phyloP scores from a whole-genome alignment of 2,888 invertebrate species.

The Eristalis tenax region DNA sequence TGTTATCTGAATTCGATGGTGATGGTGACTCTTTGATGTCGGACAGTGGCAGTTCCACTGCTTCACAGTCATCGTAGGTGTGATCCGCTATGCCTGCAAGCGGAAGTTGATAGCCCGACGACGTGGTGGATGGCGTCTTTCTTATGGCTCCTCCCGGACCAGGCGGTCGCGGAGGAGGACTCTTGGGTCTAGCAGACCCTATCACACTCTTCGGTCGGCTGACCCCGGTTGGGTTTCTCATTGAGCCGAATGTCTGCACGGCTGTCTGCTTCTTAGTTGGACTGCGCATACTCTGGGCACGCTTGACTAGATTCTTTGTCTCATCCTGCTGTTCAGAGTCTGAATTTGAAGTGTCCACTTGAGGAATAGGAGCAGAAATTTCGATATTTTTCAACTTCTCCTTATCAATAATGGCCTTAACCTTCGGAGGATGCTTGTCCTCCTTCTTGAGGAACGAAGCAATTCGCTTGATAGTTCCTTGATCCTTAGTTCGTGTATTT shows the following conservation, averaged over 20 bases:
- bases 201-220: slow-evolving; percentile 89
- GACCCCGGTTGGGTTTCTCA: slow-evolving; percentile 86
- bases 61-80: slow-evolving; percentile 91
- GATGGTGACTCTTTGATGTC: slow-evolving; percentile 85
- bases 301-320: slow-evolving; percentile 83
- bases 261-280: slow-evolving; percentile 83
- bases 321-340: slow-evolving; percentile 82
- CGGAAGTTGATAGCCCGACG: slow-evolving; percentile 85
- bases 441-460: slow-evolving; percentile 89
- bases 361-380: slow-evolving; percentile 90
- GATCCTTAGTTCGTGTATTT: slow-evolving; percentile 83
- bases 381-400: slow-evolving; percentile 88
- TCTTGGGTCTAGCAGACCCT: slow-evolving; percentile 84
- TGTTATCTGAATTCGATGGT: slow-evolving; percentile 86
- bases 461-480: slow-evolving; percentile 86
- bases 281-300: slow-evolving; percentile 92
- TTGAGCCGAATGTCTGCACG: slow-evolving; percentile 91
- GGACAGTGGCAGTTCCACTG: slow-evolving; percentile 83
- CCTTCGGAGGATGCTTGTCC: slow-evolving; percentile 84
- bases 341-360: slow-evolving; percentile 84
- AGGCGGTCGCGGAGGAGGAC: slow-evolving; percentile 89
- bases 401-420: slow-evolving; percentile 86
- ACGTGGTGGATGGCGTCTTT: slow-evolving; percentile 81
- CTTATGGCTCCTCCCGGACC: slow-evolving; percentile 79
- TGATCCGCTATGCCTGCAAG: slow-evolving; percentile 78